Percentiles rank a stretch among this genome's conserved stretches.
Evolutionary conservation across 2,888 invertebrate species (phyloP).

Genomic region (Chrysolina oricalcia): DNA sequence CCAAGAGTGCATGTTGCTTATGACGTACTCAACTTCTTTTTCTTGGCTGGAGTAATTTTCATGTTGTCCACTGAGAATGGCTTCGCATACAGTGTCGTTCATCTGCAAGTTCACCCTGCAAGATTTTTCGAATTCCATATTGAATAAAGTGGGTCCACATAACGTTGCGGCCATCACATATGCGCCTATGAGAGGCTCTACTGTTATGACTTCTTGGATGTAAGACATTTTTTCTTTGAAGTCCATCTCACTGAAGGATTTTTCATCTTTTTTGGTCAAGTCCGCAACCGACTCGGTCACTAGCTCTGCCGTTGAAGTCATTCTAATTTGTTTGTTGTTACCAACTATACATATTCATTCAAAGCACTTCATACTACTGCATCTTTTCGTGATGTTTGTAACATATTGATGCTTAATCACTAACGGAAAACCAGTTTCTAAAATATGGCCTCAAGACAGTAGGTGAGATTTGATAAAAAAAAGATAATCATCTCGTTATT

Average conservation of each 20-base stretch:
- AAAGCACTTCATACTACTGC: constrained; percentile 25
- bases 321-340: constrained; percentile 38
- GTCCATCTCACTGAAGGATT: constrained; percentile 56
- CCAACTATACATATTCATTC: constrained; percentile 16
- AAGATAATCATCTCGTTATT: constrained; percentile 25
- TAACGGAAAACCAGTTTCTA: constrained; percentile 38
- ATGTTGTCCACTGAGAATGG: constrained; percentile 65
- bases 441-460: constrained; percentile 32
- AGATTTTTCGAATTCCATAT: constrained; percentile 76
- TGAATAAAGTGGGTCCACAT: constrained; percentile 71
- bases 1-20: constrained; percentile 71
- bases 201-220: constrained; percentile 65
- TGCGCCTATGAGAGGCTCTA: constrained; percentile 67
- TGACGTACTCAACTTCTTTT: constrained; percentile 69
- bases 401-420: constrained; percentile 19
- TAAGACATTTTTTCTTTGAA: constrained; percentile 55
- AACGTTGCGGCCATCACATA: constrained; percentile 65
- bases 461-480: constrained; percentile 10
- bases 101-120: constrained; percentile 73
- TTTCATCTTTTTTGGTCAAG: constrained; percentile 51
- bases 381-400: constrained; percentile 16
- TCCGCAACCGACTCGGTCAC: constrained; percentile 62
- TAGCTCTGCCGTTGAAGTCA: constrained; percentile 65
- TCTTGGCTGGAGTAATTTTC: constrained; percentile 69
- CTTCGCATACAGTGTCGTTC: constrained; percentile 73